A percentile compares a stretch with the other conserved stretches of the same genome.
phyloP scores from a whole-genome alignment of 2,113 vertebrate species.

The Bucco capensis region DNA sequence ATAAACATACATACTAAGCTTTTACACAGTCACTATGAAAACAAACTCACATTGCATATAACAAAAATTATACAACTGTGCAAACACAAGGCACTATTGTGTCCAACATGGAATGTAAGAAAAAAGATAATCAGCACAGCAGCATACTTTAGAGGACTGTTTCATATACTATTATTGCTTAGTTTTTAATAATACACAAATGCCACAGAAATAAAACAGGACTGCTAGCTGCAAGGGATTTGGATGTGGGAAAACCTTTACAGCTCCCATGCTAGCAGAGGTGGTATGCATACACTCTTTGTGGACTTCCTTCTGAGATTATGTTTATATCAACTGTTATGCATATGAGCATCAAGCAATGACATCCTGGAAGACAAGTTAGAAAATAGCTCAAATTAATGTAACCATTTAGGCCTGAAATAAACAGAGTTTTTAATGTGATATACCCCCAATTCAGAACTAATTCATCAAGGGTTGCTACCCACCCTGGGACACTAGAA shows the following conservation, averaged over 20 bases:
- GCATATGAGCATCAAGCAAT: not conserved
- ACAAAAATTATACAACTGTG: slow-evolving; percentile 1
- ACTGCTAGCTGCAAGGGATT: not conserved
- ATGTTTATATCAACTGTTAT: not conserved
- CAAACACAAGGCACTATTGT: slow-evolving; percentile 15
- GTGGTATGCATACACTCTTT: not conserved
- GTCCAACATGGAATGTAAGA: not conserved
- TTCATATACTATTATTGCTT: not conserved
- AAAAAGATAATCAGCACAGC: not conserved
- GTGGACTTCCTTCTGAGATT: not conserved
- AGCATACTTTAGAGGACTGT: not conserved
- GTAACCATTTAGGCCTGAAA: not conserved
- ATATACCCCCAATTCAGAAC: not conserved
- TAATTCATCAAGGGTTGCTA: not conserved
- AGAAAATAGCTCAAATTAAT: not conserved
- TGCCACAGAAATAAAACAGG: not conserved
- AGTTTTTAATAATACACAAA: slow-evolving; percentile 12
- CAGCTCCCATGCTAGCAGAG: not conserved
- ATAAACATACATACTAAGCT: not conserved
- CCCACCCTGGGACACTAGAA: not conserved
- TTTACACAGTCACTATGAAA: not conserved
- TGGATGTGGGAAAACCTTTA: not conserved
- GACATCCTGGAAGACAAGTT: not conserved
- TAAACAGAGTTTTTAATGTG: not conserved
- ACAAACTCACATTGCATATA: not conserved